Conservation (phyloP, 2,888 invertebrate species). For the Sericinus montela region DNA sequence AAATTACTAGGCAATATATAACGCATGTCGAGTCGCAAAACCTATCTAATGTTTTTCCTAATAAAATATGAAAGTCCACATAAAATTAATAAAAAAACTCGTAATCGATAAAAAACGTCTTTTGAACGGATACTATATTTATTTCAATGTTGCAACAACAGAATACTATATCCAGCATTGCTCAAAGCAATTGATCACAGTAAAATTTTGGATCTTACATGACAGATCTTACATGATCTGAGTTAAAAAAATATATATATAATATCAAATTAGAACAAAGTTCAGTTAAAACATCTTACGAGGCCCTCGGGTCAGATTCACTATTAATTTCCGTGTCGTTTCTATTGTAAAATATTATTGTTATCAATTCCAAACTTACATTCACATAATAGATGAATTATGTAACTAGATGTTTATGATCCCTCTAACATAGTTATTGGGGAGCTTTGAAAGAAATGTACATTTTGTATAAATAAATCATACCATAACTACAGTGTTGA, state of each 20-base stretch:
- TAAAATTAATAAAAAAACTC: too few species aligned
- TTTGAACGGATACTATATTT: too few species aligned
- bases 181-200: constrained; percentile 34
- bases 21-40: too few species aligned
- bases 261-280: not conserved
- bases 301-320: too few species aligned
- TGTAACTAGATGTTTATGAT: constrained; percentile 43
- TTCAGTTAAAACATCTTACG: too few species aligned
- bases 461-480: constrained; percentile 72
- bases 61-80: too few species aligned
- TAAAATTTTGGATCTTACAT: constrained; percentile 35
- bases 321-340: not conserved
- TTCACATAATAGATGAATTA: constrained; percentile 31
- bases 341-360: constrained; percentile 32
- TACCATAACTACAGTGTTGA: constrained; percentile 64
- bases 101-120: too few species aligned
- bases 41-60: too few species aligned
- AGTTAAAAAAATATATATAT: not conserved
- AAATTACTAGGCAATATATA: too few species aligned
- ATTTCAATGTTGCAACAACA: too few species aligned
- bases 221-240: too few species aligned
- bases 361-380: constrained; percentile 38
- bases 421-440: constrained; percentile 38
- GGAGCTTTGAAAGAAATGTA: constrained; percentile 74
- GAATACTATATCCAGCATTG: constrained; percentile 4